These are phyloP conservation scores for Thryonomys swinderianus DNA, from an alignment of 2,113 vertebrate genomes.

Conservation along the genomic window DNA sequence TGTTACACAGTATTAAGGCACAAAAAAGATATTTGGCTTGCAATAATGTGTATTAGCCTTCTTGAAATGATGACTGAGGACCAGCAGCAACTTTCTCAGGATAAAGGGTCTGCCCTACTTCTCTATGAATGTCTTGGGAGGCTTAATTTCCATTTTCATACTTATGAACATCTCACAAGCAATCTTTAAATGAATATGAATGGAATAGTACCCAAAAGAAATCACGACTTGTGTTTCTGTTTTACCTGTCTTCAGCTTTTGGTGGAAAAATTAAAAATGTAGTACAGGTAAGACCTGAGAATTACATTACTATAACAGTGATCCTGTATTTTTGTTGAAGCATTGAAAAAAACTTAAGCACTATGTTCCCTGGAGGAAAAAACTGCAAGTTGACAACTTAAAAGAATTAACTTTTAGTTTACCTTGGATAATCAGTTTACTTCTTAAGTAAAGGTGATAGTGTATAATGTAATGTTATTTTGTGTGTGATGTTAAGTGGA, in stretches of 20 bases:
- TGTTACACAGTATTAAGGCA: not conserved
- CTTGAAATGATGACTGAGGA: not conserved
- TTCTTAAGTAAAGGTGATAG: slow-evolving; percentile 84
- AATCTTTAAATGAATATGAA: not conserved
- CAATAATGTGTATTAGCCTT: not conserved
- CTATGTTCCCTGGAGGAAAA: slow-evolving; percentile 44
- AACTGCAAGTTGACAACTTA: not conserved
- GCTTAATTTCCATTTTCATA: not conserved
- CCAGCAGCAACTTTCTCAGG: slow-evolving; percentile 26
- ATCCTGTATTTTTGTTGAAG: slow-evolving; percentile 31
- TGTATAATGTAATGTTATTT: slow-evolving; percentile 79
- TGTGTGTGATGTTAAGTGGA: slow-evolving; percentile 78
- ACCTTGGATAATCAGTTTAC: slow-evolving; percentile 74
- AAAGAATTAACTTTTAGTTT: slow-evolving; percentile 65
- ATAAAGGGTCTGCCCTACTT: not conserved
- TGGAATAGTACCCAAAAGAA: slow-evolving; percentile 37
- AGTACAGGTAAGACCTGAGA: slow-evolving; percentile 13
- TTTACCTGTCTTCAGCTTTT: slow-evolving; percentile 29
- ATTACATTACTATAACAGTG: not conserved
- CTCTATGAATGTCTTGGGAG: not conserved
- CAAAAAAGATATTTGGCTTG: not conserved
- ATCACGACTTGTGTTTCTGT: not conserved
- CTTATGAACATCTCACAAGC: not conserved
- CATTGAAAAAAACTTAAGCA: slow-evolving; percentile 36
- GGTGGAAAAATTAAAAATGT: slow-evolving; percentile 39